phyloP scores from a whole-genome alignment of 2,797 vertebrate genomes.

The Chelidonichthys spinosus region DNA sequence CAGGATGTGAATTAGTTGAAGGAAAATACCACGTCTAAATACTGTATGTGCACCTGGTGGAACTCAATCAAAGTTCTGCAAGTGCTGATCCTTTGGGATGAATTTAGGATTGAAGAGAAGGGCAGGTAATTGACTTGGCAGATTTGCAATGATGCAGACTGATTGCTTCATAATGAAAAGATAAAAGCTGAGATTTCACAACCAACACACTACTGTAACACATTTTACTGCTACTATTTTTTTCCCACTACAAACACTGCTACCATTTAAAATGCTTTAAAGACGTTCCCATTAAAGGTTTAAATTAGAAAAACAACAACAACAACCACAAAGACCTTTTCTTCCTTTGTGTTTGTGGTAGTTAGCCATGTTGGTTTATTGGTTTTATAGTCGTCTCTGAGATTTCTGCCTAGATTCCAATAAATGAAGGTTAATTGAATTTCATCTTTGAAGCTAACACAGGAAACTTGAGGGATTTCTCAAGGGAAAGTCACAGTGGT shows the following conservation, averaged over 20 bases:
- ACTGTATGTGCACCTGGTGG: conserved; percentile 70
- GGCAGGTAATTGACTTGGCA: conserved; percentile 42
- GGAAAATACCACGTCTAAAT: conserved; percentile 62
- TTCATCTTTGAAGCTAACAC: not conserved
- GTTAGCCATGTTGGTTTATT: not conserved
- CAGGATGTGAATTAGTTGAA: conserved; percentile 67
- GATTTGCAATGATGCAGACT: conserved; percentile 40
- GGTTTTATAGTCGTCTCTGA: not conserved
- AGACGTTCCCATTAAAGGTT: not conserved
- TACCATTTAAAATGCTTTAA: conserved; percentile 3
- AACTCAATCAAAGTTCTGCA: conserved; percentile 55
- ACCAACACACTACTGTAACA: not conserved
- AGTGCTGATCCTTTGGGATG: conserved; percentile 43
- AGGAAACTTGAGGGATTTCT: not conserved
- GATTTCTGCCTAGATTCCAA: conserved; percentile 3
- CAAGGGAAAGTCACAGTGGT: not conserved
- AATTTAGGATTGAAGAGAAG: conserved; percentile 29
- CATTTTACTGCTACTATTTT: not conserved
- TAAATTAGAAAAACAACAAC: not conserved
- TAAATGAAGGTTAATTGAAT: not conserved
- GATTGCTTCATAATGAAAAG: conserved; percentile 25
- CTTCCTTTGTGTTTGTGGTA: not conserved
- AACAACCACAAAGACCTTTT: not conserved
- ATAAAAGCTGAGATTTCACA: conserved; percentile 25
- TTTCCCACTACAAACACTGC: not conserved